A percentile compares a stretch with the other conserved stretches of the same genome.
Conservation (phyloP, 2,888 invertebrate genomes). For the Acronicta psi region DNA sequence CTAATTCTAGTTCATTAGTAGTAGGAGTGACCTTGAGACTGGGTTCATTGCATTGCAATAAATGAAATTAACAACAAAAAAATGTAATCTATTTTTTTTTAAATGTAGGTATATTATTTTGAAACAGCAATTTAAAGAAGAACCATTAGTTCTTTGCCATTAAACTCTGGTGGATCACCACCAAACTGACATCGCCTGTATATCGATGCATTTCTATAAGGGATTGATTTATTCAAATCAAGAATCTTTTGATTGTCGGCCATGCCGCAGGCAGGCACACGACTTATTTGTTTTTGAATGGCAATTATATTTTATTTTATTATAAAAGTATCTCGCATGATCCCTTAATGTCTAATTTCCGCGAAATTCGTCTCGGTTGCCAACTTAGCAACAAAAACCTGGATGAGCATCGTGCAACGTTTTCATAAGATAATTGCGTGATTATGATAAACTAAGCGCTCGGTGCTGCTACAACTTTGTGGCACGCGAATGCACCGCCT, state of each 20-base stretch:
- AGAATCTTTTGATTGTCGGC: constrained; percentile 83
- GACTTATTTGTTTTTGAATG: constrained; percentile 88
- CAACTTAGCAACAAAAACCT: constrained; percentile 62
- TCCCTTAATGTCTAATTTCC: constrained; percentile 80
- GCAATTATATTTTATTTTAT: constrained; percentile 89
- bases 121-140: too few species aligned
- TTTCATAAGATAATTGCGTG: constrained; percentile 70
- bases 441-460: constrained; percentile 62
- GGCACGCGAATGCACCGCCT: constrained; percentile 41
- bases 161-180: constrained; percentile 25
- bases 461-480: constrained; percentile 36
- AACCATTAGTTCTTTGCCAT: not conserved
- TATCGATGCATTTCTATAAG: constrained; percentile 85
- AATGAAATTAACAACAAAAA: too few species aligned
- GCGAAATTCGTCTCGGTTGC: constrained; percentile 80
- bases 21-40: too few species aligned
- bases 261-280: constrained; percentile 76
- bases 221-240: constrained; percentile 88
- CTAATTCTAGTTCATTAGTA: too few species aligned
- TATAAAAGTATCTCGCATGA: constrained; percentile 80
- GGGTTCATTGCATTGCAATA: too few species aligned
- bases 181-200: constrained; percentile 67
- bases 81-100: too few species aligned
- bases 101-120: too few species aligned
- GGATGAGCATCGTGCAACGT: constrained; percentile 63